phyloP scores from a whole-genome alignment of 2,888 invertebrate species.

The Pediacus dermestoides region DNA sequence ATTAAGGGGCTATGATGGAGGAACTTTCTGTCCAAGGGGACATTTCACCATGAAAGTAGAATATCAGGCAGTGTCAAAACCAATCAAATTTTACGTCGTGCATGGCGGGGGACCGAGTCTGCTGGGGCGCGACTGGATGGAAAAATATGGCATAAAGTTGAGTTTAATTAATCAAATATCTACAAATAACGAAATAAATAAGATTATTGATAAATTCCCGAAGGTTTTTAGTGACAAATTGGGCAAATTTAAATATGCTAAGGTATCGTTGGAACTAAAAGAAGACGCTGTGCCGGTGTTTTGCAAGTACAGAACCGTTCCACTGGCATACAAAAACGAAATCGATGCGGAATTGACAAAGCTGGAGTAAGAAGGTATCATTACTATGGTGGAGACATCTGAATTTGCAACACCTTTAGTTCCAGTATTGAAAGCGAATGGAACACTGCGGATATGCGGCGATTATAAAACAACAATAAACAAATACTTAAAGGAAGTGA shows the following conservation, averaged over 20 bases:
- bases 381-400: slow-evolving; percentile 5
- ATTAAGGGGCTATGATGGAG: slow-evolving; percentile 9
- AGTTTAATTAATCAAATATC: neutral
- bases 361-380: slow-evolving; percentile 4
- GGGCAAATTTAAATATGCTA: slow-evolving; percentile 9
- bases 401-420: slow-evolving; percentile 8
- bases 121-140: slow-evolving; percentile 8
- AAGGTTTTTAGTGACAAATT: slow-evolving; percentile 6
- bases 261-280: slow-evolving; percentile 11
- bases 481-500: neutral
- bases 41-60: slow-evolving; percentile 7
- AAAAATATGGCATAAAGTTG: slow-evolving; percentile 4
- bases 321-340: slow-evolving; percentile 5
- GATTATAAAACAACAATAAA: slow-evolving; percentile 8
- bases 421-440: slow-evolving; percentile 9
- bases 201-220: slow-evolving; percentile 5
- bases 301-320: slow-evolving; percentile 8
- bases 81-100: slow-evolving; percentile 8
- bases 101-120: slow-evolving; percentile 6
- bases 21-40: slow-evolving; percentile 9
- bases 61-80: neutral
- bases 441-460: slow-evolving; percentile 7
- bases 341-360: slow-evolving; percentile 8
- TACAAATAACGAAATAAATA: neutral
- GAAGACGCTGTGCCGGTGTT: slow-evolving; percentile 9